Conservation (phyloP, 1,140 invertebrate species). For the Drosophila pseudoananassae region DNA sequence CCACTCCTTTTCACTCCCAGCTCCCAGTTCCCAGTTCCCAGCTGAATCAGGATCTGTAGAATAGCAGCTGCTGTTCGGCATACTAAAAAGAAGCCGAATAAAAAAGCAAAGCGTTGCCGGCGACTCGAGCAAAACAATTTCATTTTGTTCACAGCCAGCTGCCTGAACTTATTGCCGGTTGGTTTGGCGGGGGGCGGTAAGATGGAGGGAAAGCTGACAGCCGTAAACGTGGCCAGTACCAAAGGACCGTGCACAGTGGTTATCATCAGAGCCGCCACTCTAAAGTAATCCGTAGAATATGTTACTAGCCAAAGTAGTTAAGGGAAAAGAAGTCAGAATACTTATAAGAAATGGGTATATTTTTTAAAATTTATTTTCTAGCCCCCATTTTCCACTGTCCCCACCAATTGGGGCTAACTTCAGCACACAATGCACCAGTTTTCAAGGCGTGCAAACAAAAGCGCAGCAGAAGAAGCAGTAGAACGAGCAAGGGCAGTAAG, state of each 20-base stretch:
- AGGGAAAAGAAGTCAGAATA: neutral
- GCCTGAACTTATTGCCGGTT: slow-evolving; percentile 39
- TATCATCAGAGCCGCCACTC: neutral
- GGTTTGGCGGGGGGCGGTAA: slow-evolving; percentile 2
- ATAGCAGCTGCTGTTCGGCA: slow-evolving; percentile 68
- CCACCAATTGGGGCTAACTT: slow-evolving; percentile 36
- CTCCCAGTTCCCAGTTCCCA: slow-evolving; percentile 10
- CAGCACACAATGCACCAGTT: slow-evolving; percentile 67
- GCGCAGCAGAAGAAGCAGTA: slow-evolving; percentile 51
- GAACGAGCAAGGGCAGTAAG: slow-evolving; percentile 25
- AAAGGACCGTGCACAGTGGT: slow-evolving; percentile 32
- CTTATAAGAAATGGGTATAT: neutral
- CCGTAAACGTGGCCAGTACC: slow-evolving; percentile 41
- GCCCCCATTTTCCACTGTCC: slow-evolving; percentile 15
- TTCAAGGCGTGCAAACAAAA: slow-evolving; percentile 72
- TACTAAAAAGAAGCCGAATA: slow-evolving; percentile 67
- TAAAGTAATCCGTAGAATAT: neutral
- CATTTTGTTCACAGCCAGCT: slow-evolving; percentile 67
- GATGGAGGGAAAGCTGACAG: slow-evolving; percentile 13
- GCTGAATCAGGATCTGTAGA: slow-evolving; percentile 24
- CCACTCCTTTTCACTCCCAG: slow-evolving; percentile 8
- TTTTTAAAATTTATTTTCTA: neutral
- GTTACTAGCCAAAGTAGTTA: too few relatives aligned
- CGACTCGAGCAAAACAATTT: slow-evolving; percentile 69
- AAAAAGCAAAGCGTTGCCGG: slow-evolving; percentile 53